Base-by-base conservation (phyloP, 2,113 vertebrate species). In the Stictonetta naevosa region DNA sequence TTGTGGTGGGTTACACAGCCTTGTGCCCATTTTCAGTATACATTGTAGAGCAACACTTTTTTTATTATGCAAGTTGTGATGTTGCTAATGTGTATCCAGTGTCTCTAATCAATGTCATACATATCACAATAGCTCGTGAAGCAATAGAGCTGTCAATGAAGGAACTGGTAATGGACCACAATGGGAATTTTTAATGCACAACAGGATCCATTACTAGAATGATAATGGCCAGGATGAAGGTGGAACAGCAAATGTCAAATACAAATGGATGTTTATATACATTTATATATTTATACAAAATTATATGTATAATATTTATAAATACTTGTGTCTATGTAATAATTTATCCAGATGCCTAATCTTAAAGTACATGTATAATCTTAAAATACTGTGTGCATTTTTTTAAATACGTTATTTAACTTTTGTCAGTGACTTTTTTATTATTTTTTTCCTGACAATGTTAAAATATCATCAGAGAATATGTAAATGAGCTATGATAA, bases 31-130 rank as follows among this genome's bases (percentile, higher is more conserved):
- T 81, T 52, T 55, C 40, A 48, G 36, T 56, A 13, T 21, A 34
- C 1, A 3, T 55, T 20, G 21, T 13, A 13, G 50, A 78, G 44
- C 0, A 5, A 73, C 66, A 62, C 50, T 86, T 96, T 56, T 90
- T 90, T 96, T 94, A 44, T 95, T 96, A 88, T 91, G 80, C 66
- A 0, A 96, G 88, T 96, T 92, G 90, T 86, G 72, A 56, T 85
- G 89, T 88, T 71, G 44, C 81, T 96, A 76, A 96, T 79, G 68
- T 78, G 62, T 78, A 95, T 84, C 69, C 59, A 60, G 53, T 89
- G 83, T 95, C 80, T 94, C 86, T 59, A 89, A 95, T 96, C 92
- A 95, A 90, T 86, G 88, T 79, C 86, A 66, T 81, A 64, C 68
- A n/a, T 8, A 83, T 88, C 86, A 87, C 72, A 90, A 92, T 73